These are phyloP conservation scores for Rallus crepitans DNA, from an alignment of 2,797 vertebrate genomes.

Conservation along the genomic window DNA sequence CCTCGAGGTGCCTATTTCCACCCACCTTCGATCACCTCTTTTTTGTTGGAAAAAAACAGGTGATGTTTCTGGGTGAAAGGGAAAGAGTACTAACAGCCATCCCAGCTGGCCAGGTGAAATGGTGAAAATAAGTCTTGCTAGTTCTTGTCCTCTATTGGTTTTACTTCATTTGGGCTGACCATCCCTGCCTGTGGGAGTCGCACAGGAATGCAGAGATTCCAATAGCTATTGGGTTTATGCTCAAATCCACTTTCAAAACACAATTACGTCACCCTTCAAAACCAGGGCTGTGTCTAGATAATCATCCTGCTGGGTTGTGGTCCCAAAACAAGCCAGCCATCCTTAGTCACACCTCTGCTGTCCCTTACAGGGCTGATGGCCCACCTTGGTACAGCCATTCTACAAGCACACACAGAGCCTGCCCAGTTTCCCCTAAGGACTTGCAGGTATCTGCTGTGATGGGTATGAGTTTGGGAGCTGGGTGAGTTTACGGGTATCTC, in stretches of 20 bases:
- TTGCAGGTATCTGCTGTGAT: not conserved
- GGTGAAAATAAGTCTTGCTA: not conserved
- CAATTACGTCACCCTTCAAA: rapidly evolving
- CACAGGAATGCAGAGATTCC: not conserved
- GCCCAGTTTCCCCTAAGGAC: no score
- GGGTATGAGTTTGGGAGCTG: not conserved
- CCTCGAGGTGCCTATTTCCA: not conserved
- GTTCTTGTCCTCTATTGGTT: not conserved
- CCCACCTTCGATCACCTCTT: not conserved
- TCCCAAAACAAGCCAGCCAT: not conserved
- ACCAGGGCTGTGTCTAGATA: not conserved
- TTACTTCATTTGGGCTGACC: not conserved
- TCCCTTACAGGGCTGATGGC: rapidly evolving
- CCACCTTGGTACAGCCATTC: not conserved
- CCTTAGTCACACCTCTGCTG: rapidly evolving
- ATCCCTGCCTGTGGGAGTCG: rapidly evolving
- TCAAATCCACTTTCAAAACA: rapidly evolving
- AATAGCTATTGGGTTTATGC: rapidly evolving
- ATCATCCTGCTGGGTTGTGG: not conserved
- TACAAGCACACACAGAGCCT: rapidly evolving
- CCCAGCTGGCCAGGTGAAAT: not conserved
- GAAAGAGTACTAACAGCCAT: not conserved
- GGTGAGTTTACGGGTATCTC: not conserved
- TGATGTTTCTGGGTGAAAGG: not conserved
- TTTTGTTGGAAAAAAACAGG: not conserved